phyloP scores from a whole-genome alignment of 1,140 invertebrate species.

The Drosophila miranda region DNA sequence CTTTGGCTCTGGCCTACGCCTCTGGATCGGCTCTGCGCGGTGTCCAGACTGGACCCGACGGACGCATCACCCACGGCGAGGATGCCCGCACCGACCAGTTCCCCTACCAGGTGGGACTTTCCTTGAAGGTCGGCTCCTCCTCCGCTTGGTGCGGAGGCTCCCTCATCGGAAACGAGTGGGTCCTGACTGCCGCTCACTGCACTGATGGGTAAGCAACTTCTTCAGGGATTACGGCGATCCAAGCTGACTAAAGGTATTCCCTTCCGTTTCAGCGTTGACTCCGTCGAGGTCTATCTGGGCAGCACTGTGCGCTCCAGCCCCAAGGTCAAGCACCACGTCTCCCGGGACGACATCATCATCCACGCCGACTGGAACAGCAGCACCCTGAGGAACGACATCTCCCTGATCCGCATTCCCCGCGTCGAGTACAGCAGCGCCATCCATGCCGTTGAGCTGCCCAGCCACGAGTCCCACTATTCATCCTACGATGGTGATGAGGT shows the following conservation, averaged over 20 bases:
- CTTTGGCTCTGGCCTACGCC: slow-evolving; percentile 66
- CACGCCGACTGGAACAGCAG: slow-evolving; percentile 82
- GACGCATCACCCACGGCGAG: slow-evolving; percentile 79
- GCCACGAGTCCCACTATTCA: slow-evolving; percentile 40
- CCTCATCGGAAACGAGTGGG: slow-evolving; percentile 84
- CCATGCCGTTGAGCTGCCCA: slow-evolving; percentile 54
- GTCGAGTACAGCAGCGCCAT: slow-evolving; percentile 50
- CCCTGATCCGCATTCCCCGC: slow-evolving; percentile 82
- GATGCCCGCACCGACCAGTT: slow-evolving; percentile 72
- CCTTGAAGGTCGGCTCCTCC: slow-evolving; percentile 55
- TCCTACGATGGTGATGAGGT: slow-evolving; percentile 52
- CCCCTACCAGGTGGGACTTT: slow-evolving; percentile 80
- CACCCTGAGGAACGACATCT: slow-evolving; percentile 83
- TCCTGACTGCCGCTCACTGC: slow-evolving; percentile 85
- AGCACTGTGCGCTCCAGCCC: slow-evolving; percentile 49
- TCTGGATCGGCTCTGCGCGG: slow-evolving; percentile 53
- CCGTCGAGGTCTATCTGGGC: slow-evolving; percentile 60
- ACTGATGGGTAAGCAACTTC: slow-evolving; percentile 68
- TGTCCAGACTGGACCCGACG: slow-evolving; percentile 39
- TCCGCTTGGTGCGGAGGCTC: slow-evolving; percentile 84
- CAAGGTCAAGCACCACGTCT: slow-evolving; percentile 65
- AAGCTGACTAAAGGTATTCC: neutral
- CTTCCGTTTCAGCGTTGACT: slow-evolving; percentile 39
- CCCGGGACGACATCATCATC: slow-evolving; percentile 62
- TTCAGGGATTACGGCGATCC: neutral